phyloP scores from a whole-genome alignment of 2,113 vertebrate genomes.

The Percopsis transmontana region DNA sequence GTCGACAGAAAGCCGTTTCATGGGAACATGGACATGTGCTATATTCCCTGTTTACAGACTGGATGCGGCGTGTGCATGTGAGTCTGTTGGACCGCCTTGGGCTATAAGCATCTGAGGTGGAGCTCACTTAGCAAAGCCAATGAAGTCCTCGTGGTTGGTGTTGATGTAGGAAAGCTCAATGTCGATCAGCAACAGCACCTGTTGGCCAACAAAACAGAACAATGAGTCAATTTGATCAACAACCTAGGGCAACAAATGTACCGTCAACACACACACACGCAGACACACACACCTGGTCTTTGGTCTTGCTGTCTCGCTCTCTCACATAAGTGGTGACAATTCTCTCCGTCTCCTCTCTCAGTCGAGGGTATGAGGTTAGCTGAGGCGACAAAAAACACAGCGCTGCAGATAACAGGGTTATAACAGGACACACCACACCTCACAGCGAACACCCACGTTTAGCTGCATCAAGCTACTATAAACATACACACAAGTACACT shows the following conservation, averaged over 20 bases:
- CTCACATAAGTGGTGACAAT: slow-evolving; percentile 93
- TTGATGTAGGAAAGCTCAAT: slow-evolving; percentile 99
- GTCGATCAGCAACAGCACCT: slow-evolving; percentile 96
- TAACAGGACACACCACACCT: slow-evolving; percentile 15
- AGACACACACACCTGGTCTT: slow-evolving; percentile 87
- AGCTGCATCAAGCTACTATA: background rate
- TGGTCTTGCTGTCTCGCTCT: slow-evolving; percentile 91
- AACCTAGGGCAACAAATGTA: background rate
- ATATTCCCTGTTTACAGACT: too few species aligned
- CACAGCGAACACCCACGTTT: slow-evolving; percentile 10
- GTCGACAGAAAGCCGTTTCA: too few species aligned
- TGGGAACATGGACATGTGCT: too few species aligned
- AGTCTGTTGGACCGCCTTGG: too few species aligned
- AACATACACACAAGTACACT: background rate
- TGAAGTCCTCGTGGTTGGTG: slow-evolving; percentile 98
- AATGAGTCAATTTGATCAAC: background rate
- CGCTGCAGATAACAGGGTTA: slow-evolving; percentile 51
- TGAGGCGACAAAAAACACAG: slow-evolving; percentile 59
- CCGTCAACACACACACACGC: background rate
- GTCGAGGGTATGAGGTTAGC: slow-evolving; percentile 88
- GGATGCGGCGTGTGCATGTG: too few species aligned
- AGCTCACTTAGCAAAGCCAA: slow-evolving; percentile 95
- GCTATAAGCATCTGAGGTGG: background rate
- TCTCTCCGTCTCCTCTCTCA: slow-evolving; percentile 93
- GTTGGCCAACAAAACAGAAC: slow-evolving; percentile 14